phyloP scores from a whole-genome alignment of 2,797 vertebrate genomes.

The Garrulus glandarius region DNA sequence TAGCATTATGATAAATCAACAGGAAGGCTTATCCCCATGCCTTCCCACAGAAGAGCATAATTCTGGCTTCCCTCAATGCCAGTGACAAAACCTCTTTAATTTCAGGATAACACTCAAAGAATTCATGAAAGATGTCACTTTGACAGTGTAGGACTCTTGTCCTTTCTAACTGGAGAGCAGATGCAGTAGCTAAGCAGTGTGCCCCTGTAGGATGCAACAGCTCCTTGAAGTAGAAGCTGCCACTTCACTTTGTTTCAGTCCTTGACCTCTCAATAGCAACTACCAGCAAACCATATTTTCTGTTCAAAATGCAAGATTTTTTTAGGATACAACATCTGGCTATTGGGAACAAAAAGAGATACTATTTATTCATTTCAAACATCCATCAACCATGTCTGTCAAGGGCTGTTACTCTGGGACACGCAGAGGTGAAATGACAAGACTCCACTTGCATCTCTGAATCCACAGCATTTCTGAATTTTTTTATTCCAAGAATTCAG shows the following conservation, averaged over 20 bases:
- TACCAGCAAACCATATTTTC: neutral
- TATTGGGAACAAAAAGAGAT: neutral
- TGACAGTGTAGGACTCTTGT: neutral
- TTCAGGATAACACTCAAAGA: neutral
- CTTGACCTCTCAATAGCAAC: neutral
- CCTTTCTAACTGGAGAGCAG: neutral
- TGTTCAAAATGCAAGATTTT: neutral
- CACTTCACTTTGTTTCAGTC: neutral
- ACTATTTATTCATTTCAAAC: neutral
- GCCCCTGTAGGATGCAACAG: neutral
- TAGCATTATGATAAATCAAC: slow-evolving; percentile 8
- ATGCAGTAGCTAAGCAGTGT: neutral
- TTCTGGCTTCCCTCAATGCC: neutral
- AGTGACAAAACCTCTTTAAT: neutral
- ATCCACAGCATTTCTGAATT: neutral
- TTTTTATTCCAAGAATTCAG: neutral
- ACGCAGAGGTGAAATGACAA: neutral
- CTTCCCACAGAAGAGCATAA: neutral
- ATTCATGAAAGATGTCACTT: neutral
- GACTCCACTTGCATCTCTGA: neutral
- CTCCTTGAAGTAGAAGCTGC: neutral
- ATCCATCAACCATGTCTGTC: slow-evolving; percentile 34
- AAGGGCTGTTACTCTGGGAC: neutral
- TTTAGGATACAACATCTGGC: slow-evolving; percentile 4
- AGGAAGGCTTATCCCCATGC: neutral